A percentile compares a stretch with the other conserved stretches of the same genome.
These are phyloP conservation scores for Eilema griseolum DNA, from an alignment of 2,888 invertebrate genomes.

Conservation along the genomic window DNA sequence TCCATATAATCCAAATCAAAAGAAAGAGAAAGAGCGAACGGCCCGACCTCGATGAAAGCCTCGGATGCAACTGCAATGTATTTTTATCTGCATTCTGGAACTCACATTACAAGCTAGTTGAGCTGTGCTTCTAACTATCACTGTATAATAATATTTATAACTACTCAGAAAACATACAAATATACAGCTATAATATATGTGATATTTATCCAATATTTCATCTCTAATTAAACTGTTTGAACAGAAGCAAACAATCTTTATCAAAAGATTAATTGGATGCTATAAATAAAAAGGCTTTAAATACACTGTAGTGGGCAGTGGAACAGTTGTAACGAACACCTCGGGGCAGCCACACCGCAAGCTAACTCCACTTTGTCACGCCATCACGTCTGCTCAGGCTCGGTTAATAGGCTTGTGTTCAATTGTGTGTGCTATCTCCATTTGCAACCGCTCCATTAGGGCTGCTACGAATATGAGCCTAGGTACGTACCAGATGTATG, in stretches of 20 bases:
- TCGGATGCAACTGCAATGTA: not conserved
- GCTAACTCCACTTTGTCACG: constrained; percentile 78
- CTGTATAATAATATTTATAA: not conserved
- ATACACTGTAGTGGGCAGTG: constrained; percentile 63
- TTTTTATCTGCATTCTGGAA: not conserved
- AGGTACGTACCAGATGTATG: constrained; percentile 32
- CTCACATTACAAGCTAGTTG: not conserved
- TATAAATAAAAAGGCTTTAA: constrained; percentile 58
- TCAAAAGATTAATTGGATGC: constrained; percentile 46
- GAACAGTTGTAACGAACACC: constrained; percentile 73
- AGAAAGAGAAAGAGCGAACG: not conserved
- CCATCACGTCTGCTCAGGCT: constrained; percentile 58
- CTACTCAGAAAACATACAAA: not conserved
- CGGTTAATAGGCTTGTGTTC: constrained; percentile 68
- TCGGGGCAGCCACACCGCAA: constrained; percentile 59
- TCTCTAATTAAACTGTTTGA: constrained; percentile 12
- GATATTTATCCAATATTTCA: not conserved
- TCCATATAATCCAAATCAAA: not conserved
- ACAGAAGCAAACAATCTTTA: constrained; percentile 48
- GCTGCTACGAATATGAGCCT: constrained; percentile 51
- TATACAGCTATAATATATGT: not conserved
- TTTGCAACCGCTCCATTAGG: constrained; percentile 63
- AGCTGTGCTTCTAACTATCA: not conserved
- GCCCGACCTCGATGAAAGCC: too few species aligned
- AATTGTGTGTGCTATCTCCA: constrained; percentile 80